phyloP scores from a whole-genome alignment of 1,140 invertebrate species.

The Tetragnatha versicolor region DNA sequence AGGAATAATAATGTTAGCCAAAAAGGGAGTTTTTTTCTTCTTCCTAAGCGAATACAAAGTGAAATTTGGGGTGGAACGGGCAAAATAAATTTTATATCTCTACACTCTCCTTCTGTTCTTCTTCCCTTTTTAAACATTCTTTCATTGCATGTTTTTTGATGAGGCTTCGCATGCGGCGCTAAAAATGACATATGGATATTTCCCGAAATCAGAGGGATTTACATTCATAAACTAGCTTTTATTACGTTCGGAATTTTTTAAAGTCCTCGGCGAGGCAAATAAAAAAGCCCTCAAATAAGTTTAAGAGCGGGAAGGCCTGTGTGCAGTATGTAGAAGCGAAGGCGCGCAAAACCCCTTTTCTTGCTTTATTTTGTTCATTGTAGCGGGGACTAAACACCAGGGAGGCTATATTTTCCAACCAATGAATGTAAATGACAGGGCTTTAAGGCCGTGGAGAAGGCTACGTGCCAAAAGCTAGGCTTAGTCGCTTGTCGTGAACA shows the following conservation, averaged over 20 bases:
- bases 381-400: not conserved
- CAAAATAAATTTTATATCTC: slow-evolving; percentile 35
- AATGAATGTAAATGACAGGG: slow-evolving; percentile 27
- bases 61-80: slow-evolving; percentile 25
- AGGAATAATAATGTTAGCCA: slow-evolving; percentile 37
- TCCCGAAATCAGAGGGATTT: slow-evolving; percentile 44
- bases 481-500: not conserved
- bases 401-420: not conserved
- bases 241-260: slow-evolving; percentile 40
- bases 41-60: slow-evolving; percentile 26
- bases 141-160: slow-evolving; percentile 38
- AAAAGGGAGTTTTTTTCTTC: slow-evolving; percentile 1
- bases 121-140: slow-evolving; percentile 31
- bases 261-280: not conserved
- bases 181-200: slow-evolving; percentile 49
- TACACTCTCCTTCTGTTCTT: not conserved
- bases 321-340: not conserved
- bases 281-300: not conserved
- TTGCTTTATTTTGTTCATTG: slow-evolving; percentile 21
- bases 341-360: not conserved
- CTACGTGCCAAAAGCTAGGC: slow-evolving; percentile 7
- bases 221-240: slow-evolving; percentile 49
- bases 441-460: not conserved
- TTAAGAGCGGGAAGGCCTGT: not conserved
- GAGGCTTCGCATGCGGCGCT: slow-evolving; percentile 19